Evolutionary conservation across 2,797 vertebrate species (phyloP).

Genomic region (Parotocinclus haroldoi): DNA sequence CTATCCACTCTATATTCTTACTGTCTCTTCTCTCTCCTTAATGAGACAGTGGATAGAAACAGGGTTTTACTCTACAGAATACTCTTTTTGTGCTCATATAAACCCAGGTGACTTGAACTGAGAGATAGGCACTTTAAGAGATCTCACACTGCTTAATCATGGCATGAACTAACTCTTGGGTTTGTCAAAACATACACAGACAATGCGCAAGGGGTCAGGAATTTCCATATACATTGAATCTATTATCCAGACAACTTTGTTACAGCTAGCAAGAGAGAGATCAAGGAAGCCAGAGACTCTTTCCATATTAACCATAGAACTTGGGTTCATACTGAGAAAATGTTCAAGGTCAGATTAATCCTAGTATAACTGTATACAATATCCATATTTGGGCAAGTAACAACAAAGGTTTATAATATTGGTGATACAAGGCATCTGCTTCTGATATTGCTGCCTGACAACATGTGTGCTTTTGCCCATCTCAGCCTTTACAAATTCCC

Average conservation of each 20-base stretch:
- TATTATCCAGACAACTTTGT: slow-evolving; percentile 18
- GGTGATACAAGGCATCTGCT: slow-evolving; percentile 12
- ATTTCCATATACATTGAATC: slow-evolving; percentile 31
- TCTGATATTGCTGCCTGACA: slow-evolving; percentile 14
- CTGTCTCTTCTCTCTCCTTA: slow-evolving; percentile 8
- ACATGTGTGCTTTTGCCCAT: slow-evolving; percentile 16
- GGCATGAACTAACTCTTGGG: slow-evolving; percentile 16
- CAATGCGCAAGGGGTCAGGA: slow-evolving; percentile 14
- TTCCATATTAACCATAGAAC: slow-evolving; percentile 9
- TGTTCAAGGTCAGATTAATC: not conserved
- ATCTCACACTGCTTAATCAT: slow-evolving; percentile 27
- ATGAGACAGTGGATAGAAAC: slow-evolving; percentile 11
- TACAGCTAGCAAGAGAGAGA: not conserved
- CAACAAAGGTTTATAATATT: slow-evolving; percentile 13
- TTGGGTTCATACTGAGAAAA: not conserved
- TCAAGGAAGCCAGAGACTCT: slow-evolving; percentile 3
- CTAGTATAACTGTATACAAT: slow-evolving; percentile 8
- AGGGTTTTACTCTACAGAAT: slow-evolving; percentile 5
- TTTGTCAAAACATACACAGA: slow-evolving; percentile 14
- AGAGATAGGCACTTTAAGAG: slow-evolving; percentile 27
- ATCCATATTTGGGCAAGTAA: slow-evolving; percentile 8
- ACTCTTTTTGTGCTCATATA: slow-evolving; percentile 32
- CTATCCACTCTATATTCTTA: not conserved
- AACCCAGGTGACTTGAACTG: slow-evolving; percentile 36
- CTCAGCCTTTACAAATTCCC: slow-evolving; percentile 17